Evolutionary conservation across 2,888 invertebrate genomes (phyloP).

Genomic region (Dasysyrphus albostriatus): DNA sequence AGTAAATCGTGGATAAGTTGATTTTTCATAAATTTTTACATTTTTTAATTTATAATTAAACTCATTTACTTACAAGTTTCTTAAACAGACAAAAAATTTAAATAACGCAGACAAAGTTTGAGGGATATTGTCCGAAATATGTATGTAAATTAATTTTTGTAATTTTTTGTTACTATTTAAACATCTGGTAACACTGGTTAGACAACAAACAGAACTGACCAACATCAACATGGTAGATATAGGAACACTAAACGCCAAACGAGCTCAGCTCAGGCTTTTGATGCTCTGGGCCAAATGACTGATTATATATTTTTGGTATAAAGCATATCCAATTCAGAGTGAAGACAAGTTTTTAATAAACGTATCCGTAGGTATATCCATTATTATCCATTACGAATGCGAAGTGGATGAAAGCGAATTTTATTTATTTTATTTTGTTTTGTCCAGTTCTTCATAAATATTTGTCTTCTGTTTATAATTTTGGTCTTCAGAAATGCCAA

Average conservation of each 20-base stretch:
- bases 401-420: conserved; percentile 64
- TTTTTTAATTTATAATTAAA: too few relatives aligned
- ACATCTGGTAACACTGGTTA: background rate
- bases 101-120: too few relatives aligned
- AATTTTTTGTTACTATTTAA: too few relatives aligned
- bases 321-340: background rate
- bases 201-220: background rate
- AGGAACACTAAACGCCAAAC: background rate
- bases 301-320: conserved; percentile 11
- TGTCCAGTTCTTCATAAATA: conserved; percentile 21
- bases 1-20: too few relatives aligned
- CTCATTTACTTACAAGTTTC: too few relatives aligned
- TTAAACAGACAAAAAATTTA: too few relatives aligned
- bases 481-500: conserved; percentile 40
- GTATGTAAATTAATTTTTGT: too few relatives aligned
- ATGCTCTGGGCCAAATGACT: conserved; percentile 24
- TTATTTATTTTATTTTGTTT: too few relatives aligned
- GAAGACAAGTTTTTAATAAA: conserved; percentile 32
- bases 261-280: background rate
- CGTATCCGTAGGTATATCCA: background rate
- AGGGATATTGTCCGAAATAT: too few relatives aligned
- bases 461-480: conserved; percentile 21
- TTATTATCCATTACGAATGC: conserved; percentile 47
- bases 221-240: background rate
- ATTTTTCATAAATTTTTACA: too few relatives aligned